These are phyloP conservation scores for Apaloderma vittatum DNA, from an alignment of 2,113 vertebrate genomes.

Conservation along the genomic window DNA sequence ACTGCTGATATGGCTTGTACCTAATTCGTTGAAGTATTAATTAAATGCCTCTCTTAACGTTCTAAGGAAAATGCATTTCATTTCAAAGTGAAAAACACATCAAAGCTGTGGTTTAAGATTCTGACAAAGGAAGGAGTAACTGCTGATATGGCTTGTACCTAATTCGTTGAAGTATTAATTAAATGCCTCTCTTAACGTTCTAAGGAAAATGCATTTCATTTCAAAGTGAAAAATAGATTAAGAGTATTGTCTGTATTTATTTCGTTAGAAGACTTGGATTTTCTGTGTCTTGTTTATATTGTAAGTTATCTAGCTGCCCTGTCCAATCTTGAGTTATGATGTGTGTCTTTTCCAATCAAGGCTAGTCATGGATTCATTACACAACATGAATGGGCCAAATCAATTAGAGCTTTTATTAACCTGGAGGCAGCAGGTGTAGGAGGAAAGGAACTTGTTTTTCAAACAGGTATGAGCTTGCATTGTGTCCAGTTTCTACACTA, in stretches of 20 bases:
- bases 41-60: background rate
- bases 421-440: conserved; percentile 98
- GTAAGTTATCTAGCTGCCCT: background rate
- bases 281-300: background rate
- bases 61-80: background rate
- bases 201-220: background rate
- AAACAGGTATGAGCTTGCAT: conserved; percentile 87
- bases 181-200: background rate
- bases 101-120: background rate
- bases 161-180: background rate
- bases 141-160: background rate
- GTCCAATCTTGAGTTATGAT: background rate
- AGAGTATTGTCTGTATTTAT: background rate
- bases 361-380: conserved; percentile 99
- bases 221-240: background rate
- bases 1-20: background rate
- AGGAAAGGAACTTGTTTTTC: conserved; percentile 98
- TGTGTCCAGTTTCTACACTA: background rate
- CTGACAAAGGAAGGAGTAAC: background rate
- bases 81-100: background rate
- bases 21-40: background rate
- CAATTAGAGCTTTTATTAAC: conserved; percentile 95
- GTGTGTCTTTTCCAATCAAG: conserved; percentile 74
- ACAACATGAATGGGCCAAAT: conserved; percentile 93
- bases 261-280: background rate